Percentiles rank a stretch among this genome's conserved stretches.
phyloP scores from a whole-genome alignment of 2,888 invertebrate species.

The Rugalucina vietnamica region DNA sequence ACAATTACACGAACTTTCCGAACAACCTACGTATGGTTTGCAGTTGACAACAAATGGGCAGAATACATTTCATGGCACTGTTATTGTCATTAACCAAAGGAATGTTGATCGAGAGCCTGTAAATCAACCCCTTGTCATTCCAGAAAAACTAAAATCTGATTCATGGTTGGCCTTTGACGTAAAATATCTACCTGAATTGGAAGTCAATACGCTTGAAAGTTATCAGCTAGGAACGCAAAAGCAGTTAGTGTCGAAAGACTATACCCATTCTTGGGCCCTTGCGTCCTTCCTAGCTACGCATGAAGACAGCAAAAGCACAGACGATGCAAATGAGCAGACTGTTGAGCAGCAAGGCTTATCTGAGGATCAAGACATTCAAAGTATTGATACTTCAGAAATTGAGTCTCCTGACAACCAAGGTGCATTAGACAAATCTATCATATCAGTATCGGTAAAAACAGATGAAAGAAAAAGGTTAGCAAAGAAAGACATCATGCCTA shows the following conservation, averaged over 20 bases:
- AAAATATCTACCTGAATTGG: neutral
- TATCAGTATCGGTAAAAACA: neutral
- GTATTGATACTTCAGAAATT: neutral
- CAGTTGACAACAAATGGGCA: conserved; percentile 44
- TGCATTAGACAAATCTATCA: too few species aligned
- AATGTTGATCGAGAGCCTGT: conserved; percentile 39
- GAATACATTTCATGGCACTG: conserved; percentile 18
- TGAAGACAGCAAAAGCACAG: neutral
- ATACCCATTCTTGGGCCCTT: neutral
- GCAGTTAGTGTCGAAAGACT: neutral
- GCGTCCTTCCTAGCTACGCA: neutral
- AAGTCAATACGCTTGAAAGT: neutral
- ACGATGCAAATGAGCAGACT: neutral
- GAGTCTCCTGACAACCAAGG: neutral
- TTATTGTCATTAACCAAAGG: conserved; percentile 39
- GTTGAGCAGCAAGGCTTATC: neutral
- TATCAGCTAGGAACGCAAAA: neutral
- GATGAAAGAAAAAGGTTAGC: neutral
- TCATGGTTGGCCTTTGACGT: neutral
- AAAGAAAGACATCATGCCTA: conserved; percentile 21
- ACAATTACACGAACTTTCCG: too few species aligned
- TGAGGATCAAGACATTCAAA: neutral
- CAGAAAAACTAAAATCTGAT: conserved; percentile 27
- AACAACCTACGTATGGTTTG: too few species aligned
- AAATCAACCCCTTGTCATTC: conserved; percentile 32